phyloP scores from a whole-genome alignment of 2,113 vertebrate genomes.

The Ptychochromis oligacanthus region DNA sequence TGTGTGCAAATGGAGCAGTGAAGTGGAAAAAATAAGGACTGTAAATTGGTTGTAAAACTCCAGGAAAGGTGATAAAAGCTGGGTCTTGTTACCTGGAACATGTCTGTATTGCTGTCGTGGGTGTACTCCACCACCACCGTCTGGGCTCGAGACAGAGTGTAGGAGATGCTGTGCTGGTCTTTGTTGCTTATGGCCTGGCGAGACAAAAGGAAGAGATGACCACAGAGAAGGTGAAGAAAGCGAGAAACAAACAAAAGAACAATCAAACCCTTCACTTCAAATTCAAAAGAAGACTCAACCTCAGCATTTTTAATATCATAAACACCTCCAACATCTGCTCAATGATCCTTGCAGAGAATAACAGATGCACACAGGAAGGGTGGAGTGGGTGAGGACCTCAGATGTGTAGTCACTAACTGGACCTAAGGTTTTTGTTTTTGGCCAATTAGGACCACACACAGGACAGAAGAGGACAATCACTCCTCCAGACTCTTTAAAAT shows the following conservation, averaged over 20 bases:
- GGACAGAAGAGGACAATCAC: constrained; percentile 16
- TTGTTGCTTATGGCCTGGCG: constrained; percentile 97
- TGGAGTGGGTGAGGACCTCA: constrained; percentile 6
- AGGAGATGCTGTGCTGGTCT: constrained; percentile 99
- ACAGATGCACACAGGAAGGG: constrained; percentile 9
- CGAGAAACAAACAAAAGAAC: neutral
- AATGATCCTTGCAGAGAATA: neutral
- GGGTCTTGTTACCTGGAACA: constrained; percentile 86
- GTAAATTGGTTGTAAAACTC: constrained; percentile 18
- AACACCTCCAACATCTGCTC: constrained; percentile 8
- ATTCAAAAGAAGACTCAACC: neutral
- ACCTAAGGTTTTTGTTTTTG: neutral
- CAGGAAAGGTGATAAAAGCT: neutral
- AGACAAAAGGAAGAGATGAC: neutral
- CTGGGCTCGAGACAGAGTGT: constrained; percentile 94
- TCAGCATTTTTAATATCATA: neutral
- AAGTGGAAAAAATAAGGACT: constrained; percentile 9
- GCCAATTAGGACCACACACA: constrained; percentile 58
- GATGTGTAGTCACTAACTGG: constrained; percentile 15
- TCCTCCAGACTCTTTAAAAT: constrained; percentile 35
- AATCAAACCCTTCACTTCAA: neutral
- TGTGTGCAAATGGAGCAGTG: neutral
- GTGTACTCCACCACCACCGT: constrained; percentile 99
- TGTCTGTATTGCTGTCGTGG: constrained; percentile 96
- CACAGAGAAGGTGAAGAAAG: neutral